Conservation (phyloP, 2,888 invertebrate species). For the Drosophila percnosoma region DNA sequence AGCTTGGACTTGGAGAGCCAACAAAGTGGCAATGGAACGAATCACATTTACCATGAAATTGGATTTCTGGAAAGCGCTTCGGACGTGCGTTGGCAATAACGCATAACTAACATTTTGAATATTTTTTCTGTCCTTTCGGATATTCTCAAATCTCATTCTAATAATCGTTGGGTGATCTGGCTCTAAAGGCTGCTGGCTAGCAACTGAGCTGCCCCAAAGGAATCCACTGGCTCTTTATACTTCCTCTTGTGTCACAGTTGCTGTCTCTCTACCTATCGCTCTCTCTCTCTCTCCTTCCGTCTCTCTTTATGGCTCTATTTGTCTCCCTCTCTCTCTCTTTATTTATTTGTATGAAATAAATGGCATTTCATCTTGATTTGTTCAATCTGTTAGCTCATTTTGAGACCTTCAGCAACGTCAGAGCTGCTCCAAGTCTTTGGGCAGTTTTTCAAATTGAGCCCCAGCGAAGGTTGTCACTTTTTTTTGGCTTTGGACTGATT, state of each 20-base stretch:
- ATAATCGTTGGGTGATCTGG: constrained; percentile 16
- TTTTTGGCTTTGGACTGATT: neutral
- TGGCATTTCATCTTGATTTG: neutral
- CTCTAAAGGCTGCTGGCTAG: constrained; percentile 11
- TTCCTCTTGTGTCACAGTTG: neutral
- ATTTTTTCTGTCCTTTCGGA: neutral
- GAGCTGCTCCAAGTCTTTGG: neutral
- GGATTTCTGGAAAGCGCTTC: constrained; percentile 14
- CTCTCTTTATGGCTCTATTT: neutral
- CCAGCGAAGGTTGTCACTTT: neutral
- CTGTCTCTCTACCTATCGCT: neutral
- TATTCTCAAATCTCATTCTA: neutral
- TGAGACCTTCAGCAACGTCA: neutral
- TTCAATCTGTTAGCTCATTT: neutral
- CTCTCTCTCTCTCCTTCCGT: neutral
- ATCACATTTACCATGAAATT: neutral
- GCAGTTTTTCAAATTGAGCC: neutral
- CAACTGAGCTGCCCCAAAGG: constrained; percentile 28
- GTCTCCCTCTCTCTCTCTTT: neutral
- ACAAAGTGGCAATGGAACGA: constrained; percentile 19
- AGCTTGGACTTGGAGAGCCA: constrained; percentile 28
- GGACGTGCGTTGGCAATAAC: neutral
- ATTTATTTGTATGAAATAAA: neutral
- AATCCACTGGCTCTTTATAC: constrained; percentile 32
- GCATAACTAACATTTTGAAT: constrained; percentile 12